Percentiles rank a stretch among this genome's conserved stretches.
These are phyloP conservation scores for Porites lutea DNA, from an alignment of 64 coral and sea anemone species.

Conservation along the genomic window DNA sequence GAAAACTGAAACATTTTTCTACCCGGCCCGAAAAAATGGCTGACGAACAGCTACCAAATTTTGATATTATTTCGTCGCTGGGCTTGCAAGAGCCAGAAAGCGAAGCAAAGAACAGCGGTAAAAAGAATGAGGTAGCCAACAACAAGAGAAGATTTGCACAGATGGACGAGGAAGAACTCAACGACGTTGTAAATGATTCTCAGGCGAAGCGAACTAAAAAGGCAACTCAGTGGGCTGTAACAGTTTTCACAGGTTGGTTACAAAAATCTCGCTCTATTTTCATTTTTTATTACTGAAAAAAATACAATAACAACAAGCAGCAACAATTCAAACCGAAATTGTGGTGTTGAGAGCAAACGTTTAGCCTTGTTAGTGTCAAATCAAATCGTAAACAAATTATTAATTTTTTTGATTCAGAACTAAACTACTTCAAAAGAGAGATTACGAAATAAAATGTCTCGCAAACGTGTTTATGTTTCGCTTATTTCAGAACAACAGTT, in stretches of 20 bases:
- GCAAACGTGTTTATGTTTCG: too few species aligned
- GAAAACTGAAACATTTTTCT: too few species aligned
- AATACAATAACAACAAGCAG: too few species aligned
- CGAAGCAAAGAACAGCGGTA: not conserved
- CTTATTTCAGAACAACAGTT: too few species aligned
- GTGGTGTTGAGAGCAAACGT: too few species aligned
- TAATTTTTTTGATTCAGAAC: too few species aligned
- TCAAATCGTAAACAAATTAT: too few species aligned
- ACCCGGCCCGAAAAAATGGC: not conserved
- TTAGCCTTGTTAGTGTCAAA: too few species aligned
- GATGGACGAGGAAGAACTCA: not conserved
- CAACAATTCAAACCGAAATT: too few species aligned
- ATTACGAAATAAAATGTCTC: too few species aligned
- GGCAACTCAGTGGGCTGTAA: conserved; percentile 21
- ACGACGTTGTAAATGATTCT: conserved; percentile 5
- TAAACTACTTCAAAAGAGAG: too few species aligned
- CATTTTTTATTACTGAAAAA: too few species aligned
- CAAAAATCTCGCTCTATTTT: conserved; percentile 7
- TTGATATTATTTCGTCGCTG: not conserved
- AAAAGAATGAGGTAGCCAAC: not conserved
- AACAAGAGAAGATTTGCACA: conserved; percentile 4
- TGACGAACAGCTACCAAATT: not conserved
- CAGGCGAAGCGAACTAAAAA: conserved; percentile 21
- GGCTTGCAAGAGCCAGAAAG: not conserved
- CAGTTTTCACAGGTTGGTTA: conserved; percentile 26